Evolutionary conservation across 2,888 invertebrate genomes (phyloP).

Genomic region (Ophion costatus): DNA sequence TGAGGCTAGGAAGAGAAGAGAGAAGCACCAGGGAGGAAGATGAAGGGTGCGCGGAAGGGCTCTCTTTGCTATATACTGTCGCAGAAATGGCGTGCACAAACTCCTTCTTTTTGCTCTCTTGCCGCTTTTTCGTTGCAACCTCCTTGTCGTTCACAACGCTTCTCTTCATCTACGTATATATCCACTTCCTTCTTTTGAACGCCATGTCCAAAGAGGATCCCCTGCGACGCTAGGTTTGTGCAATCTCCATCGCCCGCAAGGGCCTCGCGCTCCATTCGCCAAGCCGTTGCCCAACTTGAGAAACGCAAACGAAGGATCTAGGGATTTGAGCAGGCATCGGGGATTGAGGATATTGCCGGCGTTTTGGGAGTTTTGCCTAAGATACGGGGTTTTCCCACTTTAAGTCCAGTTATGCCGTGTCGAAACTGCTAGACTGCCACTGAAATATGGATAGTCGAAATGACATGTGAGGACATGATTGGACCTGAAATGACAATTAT

Average conservation of each 20-base stretch:
- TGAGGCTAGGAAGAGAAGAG: constrained; percentile 69
- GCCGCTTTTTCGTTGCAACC: constrained; percentile 60
- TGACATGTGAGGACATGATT: too few relatives aligned
- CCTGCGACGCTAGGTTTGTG: constrained; percentile 49
- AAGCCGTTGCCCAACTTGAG: constrained; percentile 31
- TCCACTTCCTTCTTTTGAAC: constrained; percentile 66
- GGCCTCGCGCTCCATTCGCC: constrained; percentile 52
- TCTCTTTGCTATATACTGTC: constrained; percentile 53
- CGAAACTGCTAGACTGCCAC: not conserved
- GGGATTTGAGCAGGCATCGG: constrained; percentile 52
- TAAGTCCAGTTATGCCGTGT: not conserved
- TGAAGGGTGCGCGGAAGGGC: constrained; percentile 52
- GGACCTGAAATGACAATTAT: too few relatives aligned
- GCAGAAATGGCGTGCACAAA: constrained; percentile 59
- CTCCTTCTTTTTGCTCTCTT: constrained; percentile 53
- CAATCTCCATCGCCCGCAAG: constrained; percentile 69
- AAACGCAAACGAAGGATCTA: constrained; percentile 17
- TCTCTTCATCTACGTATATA: constrained; percentile 28
- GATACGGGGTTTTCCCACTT: not conserved
- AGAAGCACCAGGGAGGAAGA: constrained; percentile 58
- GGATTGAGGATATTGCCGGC: constrained; percentile 63
- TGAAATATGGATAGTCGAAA: too few relatives aligned
- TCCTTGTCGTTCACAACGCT: constrained; percentile 56
- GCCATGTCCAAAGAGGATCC: constrained; percentile 46
- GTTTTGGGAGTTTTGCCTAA: constrained; percentile 6